A percentile compares a stretch with the other conserved stretches of the same genome.
Evolutionary conservation across 2,888 invertebrate genomes (phyloP).

Genomic region (Muschampia plurimacula): DNA sequence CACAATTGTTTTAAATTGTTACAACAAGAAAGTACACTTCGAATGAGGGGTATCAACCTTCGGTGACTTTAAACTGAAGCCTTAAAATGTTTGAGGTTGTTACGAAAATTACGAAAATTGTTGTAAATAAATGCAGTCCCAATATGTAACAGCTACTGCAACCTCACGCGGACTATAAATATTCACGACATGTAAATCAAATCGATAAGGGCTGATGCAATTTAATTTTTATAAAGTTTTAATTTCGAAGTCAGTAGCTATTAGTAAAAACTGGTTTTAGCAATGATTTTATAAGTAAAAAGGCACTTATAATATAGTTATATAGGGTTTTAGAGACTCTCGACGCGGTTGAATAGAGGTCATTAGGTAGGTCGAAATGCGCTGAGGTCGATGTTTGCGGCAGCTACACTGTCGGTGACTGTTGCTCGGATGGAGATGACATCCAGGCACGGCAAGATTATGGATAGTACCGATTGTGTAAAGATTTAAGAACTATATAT

Average conservation of each 20-base stretch:
- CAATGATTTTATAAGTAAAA: background rate
- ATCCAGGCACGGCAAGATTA: too few species aligned
- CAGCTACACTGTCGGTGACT: background rate
- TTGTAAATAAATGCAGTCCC: background rate
- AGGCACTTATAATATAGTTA: background rate
- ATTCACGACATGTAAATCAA: background rate
- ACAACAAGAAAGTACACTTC: background rate
- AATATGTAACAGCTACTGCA: background rate
- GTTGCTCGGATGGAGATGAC: too few species aligned
- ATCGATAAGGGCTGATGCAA: background rate
- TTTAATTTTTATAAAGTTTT: background rate
- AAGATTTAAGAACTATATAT: too few species aligned
- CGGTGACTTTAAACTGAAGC: background rate
- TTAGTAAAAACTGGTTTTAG: background rate
- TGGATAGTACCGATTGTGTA: too few species aligned
- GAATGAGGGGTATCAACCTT: background rate
- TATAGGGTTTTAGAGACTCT: background rate
- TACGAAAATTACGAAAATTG: background rate
- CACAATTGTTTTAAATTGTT: slow-evolving; percentile 3
- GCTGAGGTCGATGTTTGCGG: background rate
- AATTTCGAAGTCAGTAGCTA: background rate
- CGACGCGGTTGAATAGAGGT: background rate
- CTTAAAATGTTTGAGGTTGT: background rate
- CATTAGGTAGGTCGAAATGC: background rate
- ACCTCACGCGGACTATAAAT: background rate